phyloP scores from a whole-genome alignment of 2,797 vertebrate species.

The Melanotaenia maccullochi region DNA sequence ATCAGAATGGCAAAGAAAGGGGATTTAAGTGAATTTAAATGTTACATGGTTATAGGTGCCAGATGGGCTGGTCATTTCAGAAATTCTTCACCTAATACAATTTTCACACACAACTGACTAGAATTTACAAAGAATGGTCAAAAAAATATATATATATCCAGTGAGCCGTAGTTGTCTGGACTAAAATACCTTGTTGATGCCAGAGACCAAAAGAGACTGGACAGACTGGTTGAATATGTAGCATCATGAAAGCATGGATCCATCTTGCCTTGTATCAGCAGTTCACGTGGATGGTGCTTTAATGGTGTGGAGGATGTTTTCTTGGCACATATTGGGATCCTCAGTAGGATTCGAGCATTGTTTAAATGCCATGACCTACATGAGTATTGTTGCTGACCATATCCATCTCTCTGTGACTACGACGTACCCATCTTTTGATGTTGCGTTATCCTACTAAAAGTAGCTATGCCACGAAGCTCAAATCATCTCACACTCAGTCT shows the following conservation, averaged over 20 bases:
- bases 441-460: neutral
- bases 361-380: neutral
- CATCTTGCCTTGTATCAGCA: no score
- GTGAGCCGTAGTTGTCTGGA: no score
- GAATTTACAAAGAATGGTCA: no score
- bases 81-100: neutral
- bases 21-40: neutral
- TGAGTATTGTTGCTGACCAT: neutral
- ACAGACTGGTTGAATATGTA: constrained; percentile 7
- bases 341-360: neutral
- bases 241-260: no score
- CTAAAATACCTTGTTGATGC: constrained; percentile 57
- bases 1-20: neutral
- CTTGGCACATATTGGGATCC: neutral
- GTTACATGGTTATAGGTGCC: neutral
- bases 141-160: no score
- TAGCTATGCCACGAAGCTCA: neutral
- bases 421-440: neutral
- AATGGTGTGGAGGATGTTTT: neutral
- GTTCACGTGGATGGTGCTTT: no score
- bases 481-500: neutral
- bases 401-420: neutral
- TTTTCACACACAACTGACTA: no score
- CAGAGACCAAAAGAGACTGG: constrained; percentile 51
- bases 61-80: neutral